Evolutionary conservation across 1,140 invertebrate species (phyloP).

Genomic region (Zaprionus davidi): DNA sequence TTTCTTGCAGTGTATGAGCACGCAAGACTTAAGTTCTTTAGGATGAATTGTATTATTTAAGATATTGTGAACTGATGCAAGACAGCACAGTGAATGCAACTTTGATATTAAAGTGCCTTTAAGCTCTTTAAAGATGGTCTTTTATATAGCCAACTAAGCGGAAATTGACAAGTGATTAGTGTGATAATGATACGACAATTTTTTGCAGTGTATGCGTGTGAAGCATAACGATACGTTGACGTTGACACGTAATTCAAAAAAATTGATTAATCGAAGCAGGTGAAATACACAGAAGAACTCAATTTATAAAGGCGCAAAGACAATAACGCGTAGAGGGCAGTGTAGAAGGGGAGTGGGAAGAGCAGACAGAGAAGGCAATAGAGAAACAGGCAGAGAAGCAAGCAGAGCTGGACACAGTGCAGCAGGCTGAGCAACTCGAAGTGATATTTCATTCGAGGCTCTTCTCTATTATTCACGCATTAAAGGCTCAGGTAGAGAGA

Average conservation of each 20-base stretch:
- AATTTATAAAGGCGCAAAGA: constrained; percentile 23
- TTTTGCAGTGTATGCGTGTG: constrained; percentile 16
- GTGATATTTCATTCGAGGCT: constrained; percentile 7
- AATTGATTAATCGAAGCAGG: constrained; percentile 33
- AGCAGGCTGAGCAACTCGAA: neutral
- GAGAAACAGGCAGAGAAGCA: neutral
- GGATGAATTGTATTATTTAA: too few relatives aligned
- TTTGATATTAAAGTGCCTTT: too few relatives aligned
- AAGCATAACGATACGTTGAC: neutral
- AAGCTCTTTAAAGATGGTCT: too few relatives aligned
- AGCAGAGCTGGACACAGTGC: too few relatives aligned
- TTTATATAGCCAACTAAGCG: neutral
- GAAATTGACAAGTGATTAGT: neutral
- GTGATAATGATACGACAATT: neutral
- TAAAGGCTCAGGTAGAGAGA: neutral
- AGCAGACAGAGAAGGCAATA: neutral
- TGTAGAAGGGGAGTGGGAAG: neutral
- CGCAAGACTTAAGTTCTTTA: too few relatives aligned
- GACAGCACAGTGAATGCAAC: too few relatives aligned
- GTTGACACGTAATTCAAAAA: constrained; percentile 35
- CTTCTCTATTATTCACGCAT: neutral
- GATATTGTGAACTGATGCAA: too few relatives aligned
- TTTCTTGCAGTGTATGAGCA: too few relatives aligned
- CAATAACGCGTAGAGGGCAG: neutral
- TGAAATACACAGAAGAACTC: constrained; percentile 16